Evolutionary conservation across 2,888 invertebrate species (phyloP).

Genomic region (Alcis repandata): DNA sequence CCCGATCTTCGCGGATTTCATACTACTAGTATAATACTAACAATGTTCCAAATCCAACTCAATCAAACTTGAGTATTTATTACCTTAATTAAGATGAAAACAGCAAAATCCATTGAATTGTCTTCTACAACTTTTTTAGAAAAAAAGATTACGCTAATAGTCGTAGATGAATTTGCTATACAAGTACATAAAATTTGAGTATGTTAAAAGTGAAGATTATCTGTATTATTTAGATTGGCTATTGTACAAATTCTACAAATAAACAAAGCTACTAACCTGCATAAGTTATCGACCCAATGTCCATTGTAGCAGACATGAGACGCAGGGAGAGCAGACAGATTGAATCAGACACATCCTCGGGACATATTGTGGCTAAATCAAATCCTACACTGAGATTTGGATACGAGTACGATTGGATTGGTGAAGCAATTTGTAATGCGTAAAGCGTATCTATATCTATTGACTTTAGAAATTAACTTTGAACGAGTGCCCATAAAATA

Average conservation of each 20-base stretch:
- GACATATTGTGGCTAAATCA: conserved; percentile 47
- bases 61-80: too few relatives aligned
- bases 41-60: too few relatives aligned
- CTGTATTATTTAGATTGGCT: too few relatives aligned
- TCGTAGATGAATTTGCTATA: neutral
- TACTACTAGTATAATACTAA: too few relatives aligned
- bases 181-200: too few relatives aligned
- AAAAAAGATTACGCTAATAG: neutral
- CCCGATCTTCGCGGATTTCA: too few relatives aligned
- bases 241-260: too few relatives aligned
- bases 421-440: conserved; percentile 12
- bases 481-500: too few relatives aligned
- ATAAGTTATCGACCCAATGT: conserved; percentile 19
- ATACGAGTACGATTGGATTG: conserved; percentile 22
- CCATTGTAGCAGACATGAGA: conserved; percentile 8
- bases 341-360: conserved; percentile 43
- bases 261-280: neutral
- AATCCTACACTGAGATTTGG: conserved; percentile 10
- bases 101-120: too few relatives aligned
- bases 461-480: neutral
- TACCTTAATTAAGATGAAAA: too few relatives aligned
- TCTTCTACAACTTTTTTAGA: too few relatives aligned
- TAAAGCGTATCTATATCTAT: neutral
- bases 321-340: conserved; percentile 36
- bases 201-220: too few relatives aligned